These are phyloP conservation scores for Siniperca chuatsi DNA, from an alignment of 2,113 vertebrate species.

Conservation along the genomic window DNA sequence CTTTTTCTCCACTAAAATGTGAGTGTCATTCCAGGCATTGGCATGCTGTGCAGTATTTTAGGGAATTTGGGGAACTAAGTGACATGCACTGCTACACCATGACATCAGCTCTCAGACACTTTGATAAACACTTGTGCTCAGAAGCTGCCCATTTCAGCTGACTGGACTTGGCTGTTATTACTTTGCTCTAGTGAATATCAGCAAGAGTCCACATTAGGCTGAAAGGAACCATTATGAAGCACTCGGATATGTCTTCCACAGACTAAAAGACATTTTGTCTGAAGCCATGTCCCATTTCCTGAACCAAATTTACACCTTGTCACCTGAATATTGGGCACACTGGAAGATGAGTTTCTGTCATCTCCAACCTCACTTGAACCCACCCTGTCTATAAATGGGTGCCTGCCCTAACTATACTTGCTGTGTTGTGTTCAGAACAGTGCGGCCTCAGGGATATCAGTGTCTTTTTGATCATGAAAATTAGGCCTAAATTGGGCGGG, in stretches of 20 bases:
- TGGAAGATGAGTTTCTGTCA: background rate
- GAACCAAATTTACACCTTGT: background rate
- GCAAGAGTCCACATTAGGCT: constrained; percentile 12
- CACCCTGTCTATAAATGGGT: background rate
- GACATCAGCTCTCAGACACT: constrained; percentile 70
- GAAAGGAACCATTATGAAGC: background rate
- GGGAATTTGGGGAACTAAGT: background rate
- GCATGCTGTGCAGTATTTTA: background rate
- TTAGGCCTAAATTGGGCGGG: background rate
- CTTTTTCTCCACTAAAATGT: background rate
- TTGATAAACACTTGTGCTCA: constrained; percentile 59
- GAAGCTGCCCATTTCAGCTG: constrained; percentile 47
- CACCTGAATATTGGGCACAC: background rate
- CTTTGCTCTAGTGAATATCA: constrained; percentile 28
- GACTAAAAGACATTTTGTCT: background rate
- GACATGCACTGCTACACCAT: constrained; percentile 45
- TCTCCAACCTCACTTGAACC: background rate
- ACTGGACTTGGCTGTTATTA: constrained; percentile 17
- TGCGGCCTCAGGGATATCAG: background rate
- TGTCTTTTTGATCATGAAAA: constrained; percentile 4
- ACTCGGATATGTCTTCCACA: background rate
- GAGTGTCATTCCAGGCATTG: background rate
- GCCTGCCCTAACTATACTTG: background rate
- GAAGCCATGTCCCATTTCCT: background rate
- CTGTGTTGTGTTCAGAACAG: constrained; percentile 1